Evolutionary conservation across 2,113 vertebrate species (phyloP), one percentile per base, ranked within the genome.

Genomic region (Marmota monax): DNA sequence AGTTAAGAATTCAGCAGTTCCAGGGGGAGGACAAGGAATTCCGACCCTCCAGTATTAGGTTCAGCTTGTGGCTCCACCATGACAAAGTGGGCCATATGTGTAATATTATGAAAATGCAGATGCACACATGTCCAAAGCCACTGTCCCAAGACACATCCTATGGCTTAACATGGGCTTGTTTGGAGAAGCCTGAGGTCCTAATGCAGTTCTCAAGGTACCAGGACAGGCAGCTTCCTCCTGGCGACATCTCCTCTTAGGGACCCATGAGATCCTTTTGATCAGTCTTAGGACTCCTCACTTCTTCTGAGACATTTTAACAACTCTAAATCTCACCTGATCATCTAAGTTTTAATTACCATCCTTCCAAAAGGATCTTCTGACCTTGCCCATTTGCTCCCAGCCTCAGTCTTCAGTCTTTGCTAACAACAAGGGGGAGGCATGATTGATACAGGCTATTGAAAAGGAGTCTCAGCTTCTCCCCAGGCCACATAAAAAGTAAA

Each of bases 281-380:
- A 37, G 34, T 37, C 37, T 69, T 78, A 74, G 29, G 29, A 11
- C 9, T 94, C 23, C 23, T 16, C 2, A n/a, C 6, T 73, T 53
- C 22, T n/a, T 91, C 25, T 58, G n/a, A 78, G 23, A 65, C 18
- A 78, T 42, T 85, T 29, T 65, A 9, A 58, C 12, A 73, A 83
- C 39, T 93, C 93, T 37, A 7, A 93, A 70, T 27, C 18, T 69
- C 39, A 83, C n/a, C 39, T 74, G 45, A 88, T 29, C 58, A 10
- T 69, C 70, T 4, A 16, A 72, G 37, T 84, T 70, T 86, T 74
- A 20, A 94, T 79, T 56, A 56, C 92, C 32, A 72, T 87, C 77
- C 84, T 95, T 79, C 76, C 18, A 93, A 84, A 93, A 25, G 2
- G 9, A 69, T 90, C 22, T 88, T 84, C 48, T 76, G 53, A 42